Base-by-base conservation (phyloP, 2,113 vertebrate species). In the Candoia aspera region DNA sequence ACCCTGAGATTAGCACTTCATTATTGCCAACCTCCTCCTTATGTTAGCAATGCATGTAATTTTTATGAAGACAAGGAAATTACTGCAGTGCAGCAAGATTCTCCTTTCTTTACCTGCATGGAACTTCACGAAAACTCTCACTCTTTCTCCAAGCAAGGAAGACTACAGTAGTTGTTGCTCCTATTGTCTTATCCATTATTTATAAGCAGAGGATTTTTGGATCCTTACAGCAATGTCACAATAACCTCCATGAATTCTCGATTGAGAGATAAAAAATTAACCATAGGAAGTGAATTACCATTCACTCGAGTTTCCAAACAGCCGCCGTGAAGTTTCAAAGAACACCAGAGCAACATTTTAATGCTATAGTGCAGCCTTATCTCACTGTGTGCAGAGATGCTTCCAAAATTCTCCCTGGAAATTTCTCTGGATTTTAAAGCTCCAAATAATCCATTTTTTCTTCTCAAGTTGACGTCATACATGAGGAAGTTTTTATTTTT, bases 261-360 rank as follows among this genome's bases (percentile, higher is more conserved):
- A 96, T 94, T 89, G 92, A 60, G 94, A 91, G 94, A 96, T 96
- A 92, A 96, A 96, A 96, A 96, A 13, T 60, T 90, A 90, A 92
- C 88, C 86, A 64, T 87, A 53, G 24, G 92, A 94, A 92, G 93
- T 62, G 53, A 94, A 94, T 84, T 2, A 84, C 49, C 62, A 42
- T 89, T 84, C 73, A 37, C 11, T 10, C 58, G 29, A 12, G 87
- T 89, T 96, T 94, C 24, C 54, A 93, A 93, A 87, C 86, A n/a
- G 37, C 46, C n/a, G 4, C 57, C 84, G 12, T 37, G n/a, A 64
- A 85, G 79, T 3, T 13, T 0, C 90, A 73, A 49, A 0, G 49
- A 8, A 55, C 1, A 58, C 29, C 88, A 17, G 37, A 60, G 87
- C 58, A 90, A 54, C 11, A 0, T 93, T 93, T 42, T 86, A 6